Evolutionary conservation across 1,140 invertebrate species (phyloP).

Genomic region (Armadillidium nasatum): DNA sequence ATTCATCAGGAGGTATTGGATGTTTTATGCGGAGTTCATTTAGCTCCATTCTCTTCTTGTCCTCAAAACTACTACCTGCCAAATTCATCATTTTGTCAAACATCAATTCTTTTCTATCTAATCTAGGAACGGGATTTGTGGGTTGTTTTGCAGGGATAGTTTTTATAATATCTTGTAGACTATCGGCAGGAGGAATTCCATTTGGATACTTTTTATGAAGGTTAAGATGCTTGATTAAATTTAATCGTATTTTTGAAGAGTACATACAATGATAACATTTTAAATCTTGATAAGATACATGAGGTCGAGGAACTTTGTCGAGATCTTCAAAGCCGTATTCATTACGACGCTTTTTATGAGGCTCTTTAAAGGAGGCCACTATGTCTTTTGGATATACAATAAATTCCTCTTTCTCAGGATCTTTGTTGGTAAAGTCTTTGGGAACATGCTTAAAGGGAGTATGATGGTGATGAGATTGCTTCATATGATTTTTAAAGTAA

Average conservation of each 20-base stretch:
- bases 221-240: constrained; percentile 66
- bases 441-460: constrained; percentile 49
- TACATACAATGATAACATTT: constrained; percentile 64
- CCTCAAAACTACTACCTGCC: constrained; percentile 63
- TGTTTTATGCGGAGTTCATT: constrained; percentile 31
- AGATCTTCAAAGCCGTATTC: constrained; percentile 59
- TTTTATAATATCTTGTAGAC: constrained; percentile 48
- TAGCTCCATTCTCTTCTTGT: constrained; percentile 46
- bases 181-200: constrained; percentile 51
- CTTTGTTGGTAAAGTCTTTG: constrained; percentile 55
- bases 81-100: constrained; percentile 80
- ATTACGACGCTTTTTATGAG: constrained; percentile 49
- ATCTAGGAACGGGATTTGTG: constrained; percentile 73
- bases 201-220: constrained; percentile 53
- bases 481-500: constrained; percentile 55
- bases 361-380: constrained; percentile 25
- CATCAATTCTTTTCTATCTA: constrained; percentile 69
- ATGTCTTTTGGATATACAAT: constrained; percentile 50
- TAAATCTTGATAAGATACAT: constrained; percentile 60
- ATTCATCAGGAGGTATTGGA: constrained; percentile 44
- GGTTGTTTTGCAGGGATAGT: constrained; percentile 44
- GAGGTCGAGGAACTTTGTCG: constrained; percentile 58
- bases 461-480: constrained; percentile 53
- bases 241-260: constrained; percentile 66
- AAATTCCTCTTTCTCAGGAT: constrained; percentile 55